phyloP scores from a whole-genome alignment of 2,888 invertebrate genomes.

The Gortyna flavago region DNA sequence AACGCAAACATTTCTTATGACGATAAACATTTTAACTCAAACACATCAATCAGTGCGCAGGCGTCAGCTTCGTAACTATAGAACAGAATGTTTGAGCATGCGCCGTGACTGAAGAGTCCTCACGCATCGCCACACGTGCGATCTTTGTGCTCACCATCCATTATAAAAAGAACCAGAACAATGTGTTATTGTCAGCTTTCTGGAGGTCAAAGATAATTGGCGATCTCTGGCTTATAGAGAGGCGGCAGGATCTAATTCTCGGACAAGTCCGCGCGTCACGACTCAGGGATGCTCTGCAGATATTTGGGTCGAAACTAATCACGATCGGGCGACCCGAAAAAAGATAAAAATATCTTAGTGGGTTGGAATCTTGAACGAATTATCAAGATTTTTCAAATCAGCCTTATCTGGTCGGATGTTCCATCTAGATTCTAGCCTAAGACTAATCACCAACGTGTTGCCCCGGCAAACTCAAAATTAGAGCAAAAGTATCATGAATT shows the following conservation, averaged over 20 bases:
- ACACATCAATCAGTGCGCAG: constrained; percentile 78
- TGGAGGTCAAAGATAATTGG: constrained; percentile 63
- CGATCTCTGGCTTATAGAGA: constrained; percentile 62
- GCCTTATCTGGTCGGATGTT: background rate
- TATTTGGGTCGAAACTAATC: constrained; percentile 60
- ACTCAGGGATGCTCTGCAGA: constrained; percentile 65
- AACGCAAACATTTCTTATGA: constrained; percentile 52
- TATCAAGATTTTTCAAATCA: background rate
- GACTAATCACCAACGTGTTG: background rate
- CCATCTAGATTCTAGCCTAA: background rate
- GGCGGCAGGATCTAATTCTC: constrained; percentile 80
- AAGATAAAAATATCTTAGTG: constrained; percentile 4
- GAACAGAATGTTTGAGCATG: constrained; percentile 71
- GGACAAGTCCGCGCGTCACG: constrained; percentile 79
- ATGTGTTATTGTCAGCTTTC: constrained; percentile 45
- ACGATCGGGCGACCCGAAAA: constrained; percentile 63
- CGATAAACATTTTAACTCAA: constrained; percentile 57
- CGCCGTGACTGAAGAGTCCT: constrained; percentile 79
- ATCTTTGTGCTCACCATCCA: constrained; percentile 68
- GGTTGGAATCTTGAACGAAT: background rate
- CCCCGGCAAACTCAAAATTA: background rate
- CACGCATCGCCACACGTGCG: constrained; percentile 77
- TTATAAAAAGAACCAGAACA: constrained; percentile 52
- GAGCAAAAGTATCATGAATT: background rate
- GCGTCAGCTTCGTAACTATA: constrained; percentile 70